Evolutionary conservation across 2,888 invertebrate species (phyloP), one percentile per base, ranked within the genome.

Genomic region (Himalopsyche japonica): DNA sequence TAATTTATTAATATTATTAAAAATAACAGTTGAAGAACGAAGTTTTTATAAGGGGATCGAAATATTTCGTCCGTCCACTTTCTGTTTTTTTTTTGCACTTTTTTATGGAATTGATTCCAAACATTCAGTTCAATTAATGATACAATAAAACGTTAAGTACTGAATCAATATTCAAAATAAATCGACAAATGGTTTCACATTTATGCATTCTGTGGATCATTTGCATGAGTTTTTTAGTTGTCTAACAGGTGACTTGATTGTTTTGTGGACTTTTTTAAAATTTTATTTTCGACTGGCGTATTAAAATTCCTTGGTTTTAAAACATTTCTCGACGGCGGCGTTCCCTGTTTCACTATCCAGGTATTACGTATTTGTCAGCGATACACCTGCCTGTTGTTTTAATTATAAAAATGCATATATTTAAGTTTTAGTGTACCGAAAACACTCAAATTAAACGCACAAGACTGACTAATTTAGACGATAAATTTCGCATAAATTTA

Each of bases 221-320:
- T 43, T 43, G 43, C 30, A 80, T 70, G 57, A 30, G 15, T 18
- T 43, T 30, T 15, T 30, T 27, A 27, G 30, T 70, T 27, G 70
- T 27, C 70, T 70, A 57, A 70, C 70, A 70, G 15, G 70, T 27
- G 70, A 8, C 27, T 70, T 27, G 30, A 70, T 70, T 70, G 27
- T 70, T 70, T 80, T 57, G 48, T 37, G 64, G 49, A 32, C 30
- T 34, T n/a, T 10, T 64, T 47, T 30, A 1, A 81, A 81, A 81
- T 82, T 82, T 78, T 18, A 82, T 64, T 82, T 82, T 79, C 27
- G 37, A 12, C 6, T 5, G 43, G 24, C 80, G 76, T 76, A 83
- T 83, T 83, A 83, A 83, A 83, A 83, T 83, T 83, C 83, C 76
- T 79, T 37, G 47, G 43, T 83, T 43, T 83, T 83, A 47, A 43